Evolutionary conservation across 2,888 invertebrate genomes (phyloP), one percentile per base, ranked within the genome.

Genomic region (Epistrophe eligans): DNA sequence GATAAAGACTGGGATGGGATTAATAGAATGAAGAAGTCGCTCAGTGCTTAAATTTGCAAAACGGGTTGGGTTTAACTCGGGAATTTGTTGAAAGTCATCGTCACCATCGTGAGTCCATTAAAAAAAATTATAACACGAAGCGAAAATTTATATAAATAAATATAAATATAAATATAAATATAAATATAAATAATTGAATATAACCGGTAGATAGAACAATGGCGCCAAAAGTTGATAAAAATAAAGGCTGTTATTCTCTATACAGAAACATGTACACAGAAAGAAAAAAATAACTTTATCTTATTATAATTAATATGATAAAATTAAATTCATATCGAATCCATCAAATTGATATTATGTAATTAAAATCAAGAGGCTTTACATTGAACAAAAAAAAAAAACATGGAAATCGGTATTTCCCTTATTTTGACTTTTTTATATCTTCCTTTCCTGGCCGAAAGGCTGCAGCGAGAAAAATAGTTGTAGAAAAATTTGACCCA

Each of bases 121-220:
- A 76, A 79, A 76, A 79, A 79, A 79, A 79, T 84, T 84, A 79
- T 66, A 66, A 58, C 43, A 74, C 76, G 57, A 79, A 67, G 70
- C 19, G 66, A 50, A 60, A 32, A 32, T 35, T 0, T 62, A 24
- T 62, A 38, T n/a, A n/a, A n/a, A n/a, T n/a, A n/a, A n/a, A n/a
- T n/a, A n/a, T n/a, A n/a, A n/a, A n/a, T n/a, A n/a, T n/a, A n/a
- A n/a, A n/a, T n/a, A n/a, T n/a, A n/a, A n/a, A n/a, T n/a, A n/a
- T n/a, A n/a, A n/a, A n/a, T 60, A 66, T 24, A 32, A 28, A 79
- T 79, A 79, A 84, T 84, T 84, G 76, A 76, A 76, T 79, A 71
- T 79, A 71, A 76, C 64, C 64, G 19, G 66, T 35, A 66, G 72
- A 67, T 62, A 55, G 60, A 71, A 80, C 58, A 45, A 55, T 77